Evolutionary conservation across 2,113 vertebrate species (phyloP), one percentile per base, ranked within the genome.

Genomic region (Siniperca chuatsi): DNA sequence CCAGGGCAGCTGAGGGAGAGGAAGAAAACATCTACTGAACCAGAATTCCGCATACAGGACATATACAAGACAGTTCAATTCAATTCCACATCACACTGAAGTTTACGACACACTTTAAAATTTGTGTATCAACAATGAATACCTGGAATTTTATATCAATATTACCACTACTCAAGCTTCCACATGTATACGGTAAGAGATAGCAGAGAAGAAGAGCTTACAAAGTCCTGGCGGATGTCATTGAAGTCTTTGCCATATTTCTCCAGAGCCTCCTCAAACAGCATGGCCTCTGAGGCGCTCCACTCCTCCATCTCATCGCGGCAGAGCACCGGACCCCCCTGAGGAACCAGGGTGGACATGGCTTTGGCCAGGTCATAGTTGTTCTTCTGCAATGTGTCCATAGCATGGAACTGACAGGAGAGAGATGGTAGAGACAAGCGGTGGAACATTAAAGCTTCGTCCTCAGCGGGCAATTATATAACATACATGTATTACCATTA

Each of bases 231-330:
- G 72, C 97, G 97, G 81, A 98, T 98, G 78, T 98, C 97, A 9
- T 97, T 98, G 90, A 98, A 98, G 81, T 98, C 97, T 84, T 98
- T 98, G 80, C 97, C 97, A 0, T 98, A 98, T 83, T 98, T 98
- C 84, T 98, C 97, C 75, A 98, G 93, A 0, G 97, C 97, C 89
- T 98, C 97, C 77, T 98, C 97, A 12, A 98, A 98, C 0, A 98
- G 93, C 97, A 98, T 98, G 84, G 97, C 97, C 89, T 98, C 97
- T 0, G 97, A 98, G 20, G 97, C 97, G 2, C 97, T 98, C 97
- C 97, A 98, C 78, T 98, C 97, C 87, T 98, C 97, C 97, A 98
- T 98, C 94, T 98, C 97, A 29, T 98, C 97, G 0, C 97, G 95
- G 85, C 97, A 98, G 2, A 98, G 93, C 80, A 98, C 97, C 0